These are phyloP conservation scores for Acipenser ruthenus DNA, from an alignment of 2,797 vertebrate genomes.

Conservation along the genomic window DNA sequence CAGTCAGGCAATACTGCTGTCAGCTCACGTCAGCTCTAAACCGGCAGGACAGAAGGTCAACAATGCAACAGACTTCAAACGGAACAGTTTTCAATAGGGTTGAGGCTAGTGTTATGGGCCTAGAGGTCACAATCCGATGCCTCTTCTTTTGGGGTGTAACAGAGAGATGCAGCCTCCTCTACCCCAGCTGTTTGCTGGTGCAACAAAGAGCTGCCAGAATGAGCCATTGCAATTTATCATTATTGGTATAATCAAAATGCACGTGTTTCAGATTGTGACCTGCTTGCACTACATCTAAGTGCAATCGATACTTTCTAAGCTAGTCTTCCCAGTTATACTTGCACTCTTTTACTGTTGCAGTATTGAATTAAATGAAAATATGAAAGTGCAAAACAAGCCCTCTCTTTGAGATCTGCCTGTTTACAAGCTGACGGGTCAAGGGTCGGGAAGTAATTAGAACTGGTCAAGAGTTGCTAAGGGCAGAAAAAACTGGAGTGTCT, in stretches of 20 bases:
- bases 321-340: no score
- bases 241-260: no score
- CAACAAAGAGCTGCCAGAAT: no score
- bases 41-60: slow-evolving; percentile 39
- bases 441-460: slow-evolving; percentile 58
- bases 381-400: slow-evolving; percentile 4
- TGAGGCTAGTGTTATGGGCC: neutral
- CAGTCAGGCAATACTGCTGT: slow-evolving; percentile 34
- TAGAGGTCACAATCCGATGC: neutral
- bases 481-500: slow-evolving; percentile 43
- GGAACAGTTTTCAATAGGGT: neutral
- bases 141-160: no score
- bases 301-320: no score
- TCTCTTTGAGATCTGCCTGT: slow-evolving; percentile 38
- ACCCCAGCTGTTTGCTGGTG: no score
- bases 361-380: neutral
- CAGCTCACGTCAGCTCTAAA: slow-evolving; percentile 36
- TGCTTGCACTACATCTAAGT: no score
- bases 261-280: no score
- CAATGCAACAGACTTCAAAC: neutral
- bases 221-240: no score
- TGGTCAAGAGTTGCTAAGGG: slow-evolving; percentile 35
- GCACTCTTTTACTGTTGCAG: no score
- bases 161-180: no score
- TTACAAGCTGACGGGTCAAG: slow-evolving; percentile 59